These are phyloP conservation scores for Leptopilina syphax DNA, from an alignment of 2,888 invertebrate species.

Conservation along the genomic window DNA sequence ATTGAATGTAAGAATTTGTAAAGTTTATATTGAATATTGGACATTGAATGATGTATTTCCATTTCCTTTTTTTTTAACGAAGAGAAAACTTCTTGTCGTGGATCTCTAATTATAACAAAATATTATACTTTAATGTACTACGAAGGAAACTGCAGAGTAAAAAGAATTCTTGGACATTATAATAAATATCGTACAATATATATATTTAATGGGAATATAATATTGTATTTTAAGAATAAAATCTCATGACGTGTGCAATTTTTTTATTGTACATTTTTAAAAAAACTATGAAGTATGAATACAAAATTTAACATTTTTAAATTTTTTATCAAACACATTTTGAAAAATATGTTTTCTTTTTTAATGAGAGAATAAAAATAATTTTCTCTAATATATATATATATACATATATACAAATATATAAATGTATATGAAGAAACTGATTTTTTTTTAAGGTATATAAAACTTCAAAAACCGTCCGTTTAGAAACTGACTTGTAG, in stretches of 20 bases:
- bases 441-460: neutral
- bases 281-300: too few species aligned
- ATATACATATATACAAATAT: too few species aligned
- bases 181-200: constrained; percentile 35
- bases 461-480: constrained; percentile 26
- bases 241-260: neutral
- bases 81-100: too few species aligned
- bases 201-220: neutral
- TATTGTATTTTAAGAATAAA: neutral
- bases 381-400: neutral
- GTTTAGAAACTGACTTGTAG: neutral
- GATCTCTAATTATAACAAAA: neutral
- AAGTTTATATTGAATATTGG: too few species aligned
- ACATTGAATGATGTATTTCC: too few species aligned
- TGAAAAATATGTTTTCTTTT: too few species aligned
- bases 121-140: constrained; percentile 11
- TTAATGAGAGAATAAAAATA: neutral
- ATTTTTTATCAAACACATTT: too few species aligned
- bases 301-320: too few species aligned
- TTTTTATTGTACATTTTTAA: neutral
- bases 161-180: constrained; percentile 45
- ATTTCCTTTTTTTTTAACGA: too few species aligned
- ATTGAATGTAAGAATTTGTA: too few species aligned
- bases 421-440: neutral
- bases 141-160: neutral